Evolutionary conservation across 1,140 invertebrate genomes (phyloP).

Genomic region (Hylaeus volcanicus): DNA sequence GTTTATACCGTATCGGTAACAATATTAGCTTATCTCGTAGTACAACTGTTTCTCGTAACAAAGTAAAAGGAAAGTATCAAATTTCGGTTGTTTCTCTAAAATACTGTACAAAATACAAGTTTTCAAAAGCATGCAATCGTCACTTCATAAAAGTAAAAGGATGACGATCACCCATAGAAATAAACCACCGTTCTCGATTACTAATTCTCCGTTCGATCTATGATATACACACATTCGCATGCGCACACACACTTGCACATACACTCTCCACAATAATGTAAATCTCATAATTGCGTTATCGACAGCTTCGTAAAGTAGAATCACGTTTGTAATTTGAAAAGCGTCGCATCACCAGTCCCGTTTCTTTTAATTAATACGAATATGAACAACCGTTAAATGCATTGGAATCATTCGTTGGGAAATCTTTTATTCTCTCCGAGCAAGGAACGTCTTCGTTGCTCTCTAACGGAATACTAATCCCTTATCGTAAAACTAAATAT

Average conservation of each 20-base stretch:
- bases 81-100: slow-evolving; percentile 24
- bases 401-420: slow-evolving; percentile 2
- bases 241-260: neutral
- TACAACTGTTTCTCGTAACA: neutral
- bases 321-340: slow-evolving; percentile 21
- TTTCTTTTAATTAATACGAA: slow-evolving; percentile 12
- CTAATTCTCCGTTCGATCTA: neutral
- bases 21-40: neutral
- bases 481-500: neutral
- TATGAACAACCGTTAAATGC: slow-evolving; percentile 44
- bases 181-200: neutral
- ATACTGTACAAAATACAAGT: slow-evolving; percentile 48
- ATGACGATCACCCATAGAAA: neutral
- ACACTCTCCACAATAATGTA: neutral
- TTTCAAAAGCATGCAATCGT: neutral
- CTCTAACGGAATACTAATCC: neutral
- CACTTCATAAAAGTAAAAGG: neutral
- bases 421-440: neutral
- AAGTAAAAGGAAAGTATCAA: slow-evolving; percentile 21
- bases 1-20: slow-evolving; percentile 12
- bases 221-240: slow-evolving; percentile 8
- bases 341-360: neutral
- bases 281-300: neutral
- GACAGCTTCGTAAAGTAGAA: slow-evolving; percentile 3
- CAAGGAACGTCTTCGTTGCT: slow-evolving; percentile 17